Base-by-base conservation (phyloP, 2,797 vertebrate genomes). In the Mormyrops boulengeri region DNA sequence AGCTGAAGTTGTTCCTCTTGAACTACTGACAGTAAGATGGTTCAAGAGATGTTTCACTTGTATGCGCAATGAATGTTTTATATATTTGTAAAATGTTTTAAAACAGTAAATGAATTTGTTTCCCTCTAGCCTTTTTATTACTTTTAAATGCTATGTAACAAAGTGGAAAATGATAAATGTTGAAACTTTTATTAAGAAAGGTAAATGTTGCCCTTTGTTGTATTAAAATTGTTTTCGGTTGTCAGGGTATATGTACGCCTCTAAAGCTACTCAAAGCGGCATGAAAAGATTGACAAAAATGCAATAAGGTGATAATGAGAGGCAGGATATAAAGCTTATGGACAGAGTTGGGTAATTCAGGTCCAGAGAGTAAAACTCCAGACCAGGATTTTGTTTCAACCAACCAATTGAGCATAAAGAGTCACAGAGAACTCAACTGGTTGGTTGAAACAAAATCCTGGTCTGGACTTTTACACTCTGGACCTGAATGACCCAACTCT, bases 151-250 rank as follows among this genome's bases (percentile, higher is more conserved):
- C 88, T 85, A 26, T 2, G 90, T 90, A 91, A 89, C 66, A 69
- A 88, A 14, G 82, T 85, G 8, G 82, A 90, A 50, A 89, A 92
- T 89, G 95, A 93, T 94, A 95, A 93, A 94, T 90, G 93, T 88
- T 57, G 91, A 91, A 92, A 77, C 91, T 93, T 89, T 93, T 94
- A 66, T 91, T 92, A 90, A 86, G 14, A 88, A 47, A 57, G 41
- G 12, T 88, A n/a, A 57, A 22, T 62, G 55, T 11, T 87, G 30
- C 34, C 44, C 7, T 88, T 41, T 19, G 41, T 77, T 77, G 12
- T 77, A 77, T 17, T 34, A 41, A 77, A 77, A 17, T 77, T 38
- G 69, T 77, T 80, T 41, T 44, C 38, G 19, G 73, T 41, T 44
- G 38, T 80, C 73, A 80, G 14, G 5, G 38, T 80, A 44, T 19